Base-by-base conservation (phyloP, 2,113 vertebrate species). In the Urocitellus parryii region DNA sequence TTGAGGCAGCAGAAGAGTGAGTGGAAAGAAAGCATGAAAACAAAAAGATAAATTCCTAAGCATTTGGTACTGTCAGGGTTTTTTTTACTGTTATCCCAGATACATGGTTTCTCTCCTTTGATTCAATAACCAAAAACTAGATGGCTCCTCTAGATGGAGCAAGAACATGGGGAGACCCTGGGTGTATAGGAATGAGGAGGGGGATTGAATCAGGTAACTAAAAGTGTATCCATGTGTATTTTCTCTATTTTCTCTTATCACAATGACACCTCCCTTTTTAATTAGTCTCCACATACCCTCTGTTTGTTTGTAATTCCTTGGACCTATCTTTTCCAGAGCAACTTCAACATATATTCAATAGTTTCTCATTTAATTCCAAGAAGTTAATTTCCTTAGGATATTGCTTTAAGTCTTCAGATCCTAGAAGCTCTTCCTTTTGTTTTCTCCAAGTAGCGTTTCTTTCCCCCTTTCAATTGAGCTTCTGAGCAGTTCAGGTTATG, bases 311-410 rank as follows among this genome's bases (percentile, higher is more conserved):
- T 73, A 80, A 83, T 78, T 78, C 88, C 70, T 63, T 56, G 5
- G 42, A 27, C 73, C 82, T 93, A 42, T 76, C 91, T 76, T 95
- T 94, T 82, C 80, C 79, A 88, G 91, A 74, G 63, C 37, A 92
- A 74, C 56, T 91, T 87, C 74, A 72, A 20, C 76, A 18, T 73
- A 72, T 79, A 22, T 81, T 72, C 18, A 73, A 22, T 84, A 73
- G 27, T 37, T 90, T 95, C 89, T 90, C 67, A 74, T 90, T 96
- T 94, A 91, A 94, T 94, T 95, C 58, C 51, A 89, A 90, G 48
- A 85, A 94, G 58, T 68, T 87, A 85, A 86, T 83, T 77, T 34
- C 63, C 11, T 85, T 77, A 79, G 32, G 77, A 7, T 68, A 70
- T 73, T 68, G 53, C 37, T 93, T 90, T 13, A 90, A 90, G 73